These are phyloP conservation scores for Martes martes DNA, from an alignment of 2,113 vertebrate species.

Conservation along the genomic window DNA sequence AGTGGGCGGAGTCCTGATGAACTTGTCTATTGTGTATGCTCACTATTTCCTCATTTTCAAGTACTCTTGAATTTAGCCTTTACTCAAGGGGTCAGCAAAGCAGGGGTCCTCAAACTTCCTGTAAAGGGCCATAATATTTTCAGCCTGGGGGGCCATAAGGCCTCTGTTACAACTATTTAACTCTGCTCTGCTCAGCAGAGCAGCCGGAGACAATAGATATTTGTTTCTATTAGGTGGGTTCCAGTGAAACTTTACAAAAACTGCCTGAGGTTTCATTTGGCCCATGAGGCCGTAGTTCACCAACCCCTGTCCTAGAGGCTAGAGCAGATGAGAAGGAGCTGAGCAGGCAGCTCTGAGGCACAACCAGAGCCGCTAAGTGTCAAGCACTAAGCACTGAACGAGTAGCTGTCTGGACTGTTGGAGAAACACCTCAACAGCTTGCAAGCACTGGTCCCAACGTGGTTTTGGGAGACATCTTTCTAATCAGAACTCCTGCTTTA, in stretches of 20 bases:
- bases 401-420: not conserved
- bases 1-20: not conserved
- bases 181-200: not conserved
- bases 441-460: not conserved
- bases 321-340: fast-evolving
- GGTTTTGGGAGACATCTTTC: not conserved
- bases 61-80: not conserved
- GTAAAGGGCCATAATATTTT: not conserved
- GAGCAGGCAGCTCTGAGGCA: not conserved
- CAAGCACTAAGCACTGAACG: not conserved
- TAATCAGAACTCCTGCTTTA: not conserved
- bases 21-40: not conserved
- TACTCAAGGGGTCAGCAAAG: not conserved
- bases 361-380: not conserved
- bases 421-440: not conserved
- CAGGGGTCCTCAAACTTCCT: not conserved
- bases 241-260: not conserved
- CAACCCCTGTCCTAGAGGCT: not conserved
- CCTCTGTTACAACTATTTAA: not conserved
- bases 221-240: fast-evolving
- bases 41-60: not conserved
- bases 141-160: not conserved
- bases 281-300: not conserved
- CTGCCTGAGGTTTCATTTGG: not conserved
- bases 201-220: fast-evolving